A percentile compares a stretch with the other conserved stretches of the same genome.
Conservation (phyloP, 2,113 vertebrate genomes). For the Pyrgilauda ruficollis region DNA sequence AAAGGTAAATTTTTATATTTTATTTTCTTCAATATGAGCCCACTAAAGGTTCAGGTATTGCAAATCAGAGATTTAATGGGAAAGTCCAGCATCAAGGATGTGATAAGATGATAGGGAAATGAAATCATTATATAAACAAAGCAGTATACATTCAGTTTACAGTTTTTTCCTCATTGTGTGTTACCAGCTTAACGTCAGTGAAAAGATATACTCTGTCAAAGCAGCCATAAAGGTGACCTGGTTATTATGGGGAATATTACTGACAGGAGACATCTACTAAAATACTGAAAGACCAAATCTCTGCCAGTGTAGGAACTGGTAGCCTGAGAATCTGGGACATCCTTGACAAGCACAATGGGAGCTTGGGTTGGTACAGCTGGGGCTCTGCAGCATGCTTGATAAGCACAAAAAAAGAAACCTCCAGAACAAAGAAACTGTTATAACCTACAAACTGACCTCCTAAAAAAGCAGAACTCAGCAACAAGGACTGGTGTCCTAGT, state of each 20-base stretch:
- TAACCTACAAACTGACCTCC: background rate
- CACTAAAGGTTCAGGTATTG: background rate
- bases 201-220: background rate
- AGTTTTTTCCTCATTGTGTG: conserved; percentile 22
- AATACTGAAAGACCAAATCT: background rate
- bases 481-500: fast-evolving
- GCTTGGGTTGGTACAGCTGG: background rate
- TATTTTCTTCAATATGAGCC: background rate
- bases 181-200: conserved; percentile 38
- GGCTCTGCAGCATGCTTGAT: background rate
- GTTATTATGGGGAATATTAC: background rate
- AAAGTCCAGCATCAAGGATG: background rate
- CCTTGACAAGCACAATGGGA: background rate
- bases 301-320: background rate
- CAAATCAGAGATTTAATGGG: conserved; percentile 45
- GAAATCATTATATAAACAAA: conserved; percentile 49
- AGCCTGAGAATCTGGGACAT: background rate
- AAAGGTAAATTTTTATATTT: background rate
- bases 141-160: background rate
- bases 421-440: background rate
- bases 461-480: background rate
- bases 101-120: conserved; percentile 43
- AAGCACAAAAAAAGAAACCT: background rate
- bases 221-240: background rate
- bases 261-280: background rate